Conservation (phyloP, 35 echinoderm and acorn worm species). For the Holothuria glaberrima region DNA sequence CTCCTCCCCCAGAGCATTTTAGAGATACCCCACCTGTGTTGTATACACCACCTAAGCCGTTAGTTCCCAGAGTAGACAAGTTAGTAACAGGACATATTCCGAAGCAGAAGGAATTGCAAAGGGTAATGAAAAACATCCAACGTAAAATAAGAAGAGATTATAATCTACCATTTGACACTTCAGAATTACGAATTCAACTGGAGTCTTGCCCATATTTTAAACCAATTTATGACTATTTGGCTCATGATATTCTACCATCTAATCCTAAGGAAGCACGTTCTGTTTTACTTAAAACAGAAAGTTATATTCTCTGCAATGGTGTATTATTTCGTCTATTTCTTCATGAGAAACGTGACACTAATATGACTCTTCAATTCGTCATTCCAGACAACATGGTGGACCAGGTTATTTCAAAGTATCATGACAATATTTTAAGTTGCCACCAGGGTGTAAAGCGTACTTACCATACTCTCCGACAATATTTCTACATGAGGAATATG, state of each 20-base stretch:
- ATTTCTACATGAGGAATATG: not conserved
- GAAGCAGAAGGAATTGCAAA: too few species aligned
- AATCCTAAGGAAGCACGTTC: not conserved
- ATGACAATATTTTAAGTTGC: not conserved
- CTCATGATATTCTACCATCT: not conserved
- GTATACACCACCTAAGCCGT: too few species aligned
- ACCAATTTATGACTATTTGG: conserved; percentile 29
- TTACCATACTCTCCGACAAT: not conserved
- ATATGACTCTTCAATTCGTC: not conserved
- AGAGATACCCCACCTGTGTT: too few species aligned
- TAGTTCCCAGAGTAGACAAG: too few species aligned
- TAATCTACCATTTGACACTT: too few species aligned
- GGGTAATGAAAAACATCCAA: too few species aligned
- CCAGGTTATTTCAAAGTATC: not conserved
- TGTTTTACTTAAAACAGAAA: not conserved
- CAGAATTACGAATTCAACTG: too few species aligned
- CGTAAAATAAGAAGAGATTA: too few species aligned
- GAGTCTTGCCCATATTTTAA: not conserved
- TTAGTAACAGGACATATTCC: too few species aligned
- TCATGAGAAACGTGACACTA: not conserved
- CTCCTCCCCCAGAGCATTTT: too few species aligned
- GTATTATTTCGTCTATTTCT: not conserved
- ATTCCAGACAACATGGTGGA: conserved; percentile 22
- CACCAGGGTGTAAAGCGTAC: not conserved
- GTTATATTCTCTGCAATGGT: not conserved